These are phyloP conservation scores for Drosophila seguyi DNA, from an alignment of 1,140 invertebrate species.

Conservation along the genomic window DNA sequence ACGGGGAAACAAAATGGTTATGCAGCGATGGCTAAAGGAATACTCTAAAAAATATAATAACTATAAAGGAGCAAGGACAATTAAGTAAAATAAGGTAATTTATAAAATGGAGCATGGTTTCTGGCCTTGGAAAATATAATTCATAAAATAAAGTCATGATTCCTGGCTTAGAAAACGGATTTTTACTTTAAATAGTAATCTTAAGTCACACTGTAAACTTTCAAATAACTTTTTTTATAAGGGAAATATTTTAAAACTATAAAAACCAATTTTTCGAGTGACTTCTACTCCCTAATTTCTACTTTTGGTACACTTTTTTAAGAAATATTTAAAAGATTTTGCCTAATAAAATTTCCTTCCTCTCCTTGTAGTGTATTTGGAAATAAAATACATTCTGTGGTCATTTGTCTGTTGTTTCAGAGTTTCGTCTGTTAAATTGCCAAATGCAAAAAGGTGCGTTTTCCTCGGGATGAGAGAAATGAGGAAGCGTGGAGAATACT, in stretches of 20 bases:
- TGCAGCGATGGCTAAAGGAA: not conserved
- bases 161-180: not conserved
- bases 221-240: not conserved
- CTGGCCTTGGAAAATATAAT: not conserved
- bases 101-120: too few species aligned
- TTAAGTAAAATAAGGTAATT: not conserved
- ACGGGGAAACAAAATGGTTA: conserved; percentile 10
- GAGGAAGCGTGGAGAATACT: not conserved
- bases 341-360: too few species aligned
- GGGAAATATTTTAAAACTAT: not conserved
- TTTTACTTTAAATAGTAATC: too few species aligned
- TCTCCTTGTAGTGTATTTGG: conserved; percentile 6
- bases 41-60: not conserved
- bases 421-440: conserved; percentile 45
- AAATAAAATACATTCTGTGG: conserved; percentile 51
- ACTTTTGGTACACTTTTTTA: not conserved
- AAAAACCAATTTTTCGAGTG: not conserved
- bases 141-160: not conserved
- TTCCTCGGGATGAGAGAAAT: not conserved
- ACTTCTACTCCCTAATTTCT: not conserved
- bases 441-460: conserved; percentile 54
- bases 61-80: too few species aligned
- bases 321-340: not conserved
- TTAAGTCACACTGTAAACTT: not conserved
- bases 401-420: conserved; percentile 59